Conservation (phyloP, 1,140 invertebrate species). For the Cotesia vestalis region DNA sequence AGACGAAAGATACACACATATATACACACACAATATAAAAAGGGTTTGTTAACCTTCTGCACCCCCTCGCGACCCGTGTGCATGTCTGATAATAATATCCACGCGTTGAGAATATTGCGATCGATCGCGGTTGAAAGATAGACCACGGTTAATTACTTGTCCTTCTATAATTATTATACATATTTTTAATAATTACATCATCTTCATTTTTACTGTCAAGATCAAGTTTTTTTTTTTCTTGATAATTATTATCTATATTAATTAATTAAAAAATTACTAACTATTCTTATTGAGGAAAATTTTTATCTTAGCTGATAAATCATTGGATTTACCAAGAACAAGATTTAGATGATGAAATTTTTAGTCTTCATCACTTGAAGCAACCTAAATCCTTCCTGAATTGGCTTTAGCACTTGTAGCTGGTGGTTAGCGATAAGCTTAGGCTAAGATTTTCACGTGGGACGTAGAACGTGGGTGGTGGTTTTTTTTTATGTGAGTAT, state of each 20-base stretch:
- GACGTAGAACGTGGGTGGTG: too few species aligned
- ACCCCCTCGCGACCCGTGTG: slow-evolving; percentile 17
- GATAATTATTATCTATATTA: too few species aligned
- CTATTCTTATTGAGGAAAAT: too few species aligned
- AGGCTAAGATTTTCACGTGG: too few species aligned
- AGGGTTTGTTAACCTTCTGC: slow-evolving; percentile 41
- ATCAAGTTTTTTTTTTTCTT: background rate
- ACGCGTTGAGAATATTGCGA: slow-evolving; percentile 20
- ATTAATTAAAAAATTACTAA: too few species aligned
- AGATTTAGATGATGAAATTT: too few species aligned
- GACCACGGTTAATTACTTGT: slow-evolving; percentile 33
- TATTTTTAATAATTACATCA: background rate
- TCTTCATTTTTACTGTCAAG: background rate
- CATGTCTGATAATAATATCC: slow-evolving; percentile 32
- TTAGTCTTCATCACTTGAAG: too few species aligned
- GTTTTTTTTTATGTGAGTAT: background rate
- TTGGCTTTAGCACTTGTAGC: too few species aligned
- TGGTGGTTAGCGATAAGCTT: too few species aligned
- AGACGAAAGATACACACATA: slow-evolving; percentile 5
- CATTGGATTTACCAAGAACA: too few species aligned
- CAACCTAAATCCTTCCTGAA: too few species aligned
- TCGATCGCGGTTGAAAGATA: slow-evolving; percentile 30
- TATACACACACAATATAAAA: background rate
- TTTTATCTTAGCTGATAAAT: too few species aligned
- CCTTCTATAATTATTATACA: slow-evolving; percentile 20